Evolutionary conservation across 2,888 invertebrate species (phyloP).

Genomic region (Adelphocoris suturalis): DNA sequence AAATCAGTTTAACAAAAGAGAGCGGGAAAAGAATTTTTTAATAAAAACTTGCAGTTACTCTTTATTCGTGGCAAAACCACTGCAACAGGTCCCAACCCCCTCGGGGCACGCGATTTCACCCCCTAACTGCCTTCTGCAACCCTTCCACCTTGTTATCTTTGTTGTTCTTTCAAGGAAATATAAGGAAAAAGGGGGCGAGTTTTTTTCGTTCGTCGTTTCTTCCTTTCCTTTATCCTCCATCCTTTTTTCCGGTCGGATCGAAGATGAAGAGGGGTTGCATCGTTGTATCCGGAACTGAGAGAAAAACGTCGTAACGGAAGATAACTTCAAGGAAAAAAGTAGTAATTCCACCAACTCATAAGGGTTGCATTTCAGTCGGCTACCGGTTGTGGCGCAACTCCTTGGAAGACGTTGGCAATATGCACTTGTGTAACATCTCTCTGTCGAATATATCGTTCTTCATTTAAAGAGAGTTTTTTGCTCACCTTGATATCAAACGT

Average conservation of each 20-base stretch:
- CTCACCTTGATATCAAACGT: too few relatives aligned
- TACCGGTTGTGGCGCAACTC: constrained; percentile 11
- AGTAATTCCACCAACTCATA: not conserved
- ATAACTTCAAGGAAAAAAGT: not conserved
- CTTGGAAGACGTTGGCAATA: constrained; percentile 4
- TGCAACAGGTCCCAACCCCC: constrained; percentile 38
- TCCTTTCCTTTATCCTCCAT: not conserved
- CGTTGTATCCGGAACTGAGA: constrained; percentile 24
- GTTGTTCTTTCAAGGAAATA: constrained; percentile 17
- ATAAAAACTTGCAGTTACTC: constrained; percentile 29
- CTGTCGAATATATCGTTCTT: not conserved
- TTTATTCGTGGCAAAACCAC: not conserved
- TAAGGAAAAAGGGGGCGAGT: not conserved
- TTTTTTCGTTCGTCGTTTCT: not conserved
- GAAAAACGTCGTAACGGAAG: constrained; percentile 31
- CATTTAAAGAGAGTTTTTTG: not conserved
- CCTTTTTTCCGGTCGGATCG: too few relatives aligned
- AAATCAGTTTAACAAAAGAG: not conserved
- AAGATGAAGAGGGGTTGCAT: not conserved
- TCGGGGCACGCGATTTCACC: constrained; percentile 55
- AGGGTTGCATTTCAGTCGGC: not conserved
- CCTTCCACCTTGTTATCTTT: constrained; percentile 32
- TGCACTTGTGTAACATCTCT: constrained; percentile 9
- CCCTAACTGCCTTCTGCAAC: constrained; percentile 34
- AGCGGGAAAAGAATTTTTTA: not conserved